Base-by-base conservation (phyloP, 2,888 invertebrate genomes). In the Tanaodytes sp. region DNA sequence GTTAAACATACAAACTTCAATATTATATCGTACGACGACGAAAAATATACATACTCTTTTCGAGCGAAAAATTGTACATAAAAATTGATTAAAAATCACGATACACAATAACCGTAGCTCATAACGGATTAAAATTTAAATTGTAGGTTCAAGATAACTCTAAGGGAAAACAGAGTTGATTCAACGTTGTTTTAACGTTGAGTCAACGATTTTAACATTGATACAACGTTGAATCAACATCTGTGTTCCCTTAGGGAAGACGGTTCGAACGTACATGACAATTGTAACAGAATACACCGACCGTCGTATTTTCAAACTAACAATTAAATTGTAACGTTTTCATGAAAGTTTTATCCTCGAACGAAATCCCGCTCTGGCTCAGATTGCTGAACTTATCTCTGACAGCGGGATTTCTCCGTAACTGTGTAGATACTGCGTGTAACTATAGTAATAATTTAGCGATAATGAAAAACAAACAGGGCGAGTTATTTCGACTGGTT, bases 371-470 rank as follows among this genome's bases (percentile, higher is more conserved):
- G 19, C 14, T 45, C n/a, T 65, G 39, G 37, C 33, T 59, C 46
- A 11, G 49, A 46, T 39, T 30, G 45, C 48, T 48, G n/a, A 48
- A 48, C 54, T 46, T 52, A 51, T 23, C 40, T 20, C 51, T 51
- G 23, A 15, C 27, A 27, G 51, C 19, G 55, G 55, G 55, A 49
- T 54, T 45, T 37, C 45, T 51, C 39, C 49, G 67, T 62, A 67
- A 59, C 49, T 57, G 61, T 67, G 57, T 62, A 67, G 67, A 62
- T 67, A 62, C 16, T 67, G 54, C 55, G 49, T 57, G 57, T 67
- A 62, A 62, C 43, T 67, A 49, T 67, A 67, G 51, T 37, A 45
- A 55, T 61, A 61, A 49, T 49, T 48, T n/a, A 49, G 31, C 37
- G 19, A 46, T 30, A 23, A 36, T n/a, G n/a, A n/a, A 30, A 33